Evolutionary conservation across 2,888 invertebrate species (phyloP).

Genomic region (Resseliella maxima): DNA sequence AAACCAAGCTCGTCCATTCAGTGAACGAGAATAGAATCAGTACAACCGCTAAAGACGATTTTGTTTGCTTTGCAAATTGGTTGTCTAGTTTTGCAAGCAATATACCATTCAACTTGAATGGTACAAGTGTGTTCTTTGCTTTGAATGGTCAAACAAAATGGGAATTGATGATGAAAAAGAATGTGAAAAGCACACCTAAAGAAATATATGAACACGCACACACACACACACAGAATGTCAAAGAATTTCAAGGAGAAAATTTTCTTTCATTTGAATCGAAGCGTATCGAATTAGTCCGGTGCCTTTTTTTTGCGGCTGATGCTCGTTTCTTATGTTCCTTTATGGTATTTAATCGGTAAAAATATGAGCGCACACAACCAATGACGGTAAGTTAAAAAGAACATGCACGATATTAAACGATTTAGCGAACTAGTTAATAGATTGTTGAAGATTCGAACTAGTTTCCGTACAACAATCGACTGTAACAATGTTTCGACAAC

Average conservation of each 20-base stretch:
- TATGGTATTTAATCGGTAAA: slow-evolving; percentile 18
- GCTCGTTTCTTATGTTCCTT: not conserved
- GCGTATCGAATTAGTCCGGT: not conserved
- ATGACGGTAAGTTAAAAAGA: slow-evolving; percentile 48
- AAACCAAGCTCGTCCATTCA: no score
- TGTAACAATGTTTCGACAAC: not conserved
- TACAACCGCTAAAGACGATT: not conserved
- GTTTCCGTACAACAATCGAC: not conserved
- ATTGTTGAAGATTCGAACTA: not conserved
- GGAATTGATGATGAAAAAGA: not conserved
- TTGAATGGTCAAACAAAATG: not conserved
- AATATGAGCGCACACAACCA: not conserved
- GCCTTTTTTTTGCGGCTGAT: not conserved
- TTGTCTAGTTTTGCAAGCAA: not conserved
- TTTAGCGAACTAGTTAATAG: slow-evolving; percentile 37
- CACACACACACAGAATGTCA: not conserved
- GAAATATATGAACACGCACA: slow-evolving; percentile 2
- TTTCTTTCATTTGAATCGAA: slow-evolving; percentile 35
- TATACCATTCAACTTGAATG: not conserved
- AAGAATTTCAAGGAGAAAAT: slow-evolving; percentile 21
- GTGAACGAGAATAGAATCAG: not conserved
- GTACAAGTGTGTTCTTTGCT: not conserved
- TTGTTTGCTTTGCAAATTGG: not conserved
- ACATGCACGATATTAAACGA: not conserved
- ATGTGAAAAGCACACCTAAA: slow-evolving; percentile 29